Evolutionary conservation across 2,113 vertebrate genomes (phyloP).

Genomic region (Myxocyprinus asiaticus): DNA sequence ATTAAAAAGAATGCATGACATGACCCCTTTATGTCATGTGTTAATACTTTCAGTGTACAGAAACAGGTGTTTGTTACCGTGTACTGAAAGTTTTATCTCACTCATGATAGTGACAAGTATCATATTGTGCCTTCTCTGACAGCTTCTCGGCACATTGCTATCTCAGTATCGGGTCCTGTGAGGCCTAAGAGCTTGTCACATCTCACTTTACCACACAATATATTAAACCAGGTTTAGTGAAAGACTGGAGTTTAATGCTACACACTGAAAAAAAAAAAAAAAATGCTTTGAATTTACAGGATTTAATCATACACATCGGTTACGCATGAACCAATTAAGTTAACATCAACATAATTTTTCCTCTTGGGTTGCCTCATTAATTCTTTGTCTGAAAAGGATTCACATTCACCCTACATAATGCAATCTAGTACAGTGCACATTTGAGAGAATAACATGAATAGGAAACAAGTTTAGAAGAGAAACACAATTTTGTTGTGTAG

Average conservation of each 20-base stretch:
- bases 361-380: too few relatives aligned
- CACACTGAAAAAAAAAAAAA: neutral
- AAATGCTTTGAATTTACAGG: neutral
- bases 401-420: too few relatives aligned
- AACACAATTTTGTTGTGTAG: too few relatives aligned
- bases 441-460: too few relatives aligned
- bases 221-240: neutral
- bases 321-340: too few relatives aligned
- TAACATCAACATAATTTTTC: too few relatives aligned
- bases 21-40: neutral
- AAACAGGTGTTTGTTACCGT: neutral
- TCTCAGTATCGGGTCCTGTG: neutral
- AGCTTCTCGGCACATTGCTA: neutral
- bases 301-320: neutral
- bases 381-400: too few relatives aligned
- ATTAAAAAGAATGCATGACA: too few relatives aligned
- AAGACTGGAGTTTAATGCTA: neutral
- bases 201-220: neutral
- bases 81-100: slow-evolving; percentile 15
- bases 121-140: slow-evolving; percentile 8
- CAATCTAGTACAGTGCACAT: too few relatives aligned
- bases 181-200: slow-evolving; percentile 8
- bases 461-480: too few relatives aligned
- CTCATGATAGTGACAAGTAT: neutral
- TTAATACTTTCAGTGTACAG: neutral